Conservation (phyloP, 2,888 invertebrate species). For the Clivina fossor region DNA sequence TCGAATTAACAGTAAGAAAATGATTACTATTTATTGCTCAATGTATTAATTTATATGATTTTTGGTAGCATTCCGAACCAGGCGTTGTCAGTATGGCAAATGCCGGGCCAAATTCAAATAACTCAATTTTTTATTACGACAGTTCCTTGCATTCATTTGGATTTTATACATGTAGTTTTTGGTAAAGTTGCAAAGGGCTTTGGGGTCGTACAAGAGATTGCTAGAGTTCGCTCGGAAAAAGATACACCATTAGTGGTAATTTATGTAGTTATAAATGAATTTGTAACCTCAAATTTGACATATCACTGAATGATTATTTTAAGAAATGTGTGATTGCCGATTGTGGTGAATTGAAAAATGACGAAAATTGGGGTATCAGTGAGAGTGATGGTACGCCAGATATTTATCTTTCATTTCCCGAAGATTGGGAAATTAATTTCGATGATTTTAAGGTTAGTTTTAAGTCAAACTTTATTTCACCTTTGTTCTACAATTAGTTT, state of each 20-base stretch:
- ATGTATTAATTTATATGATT: too few relatives aligned
- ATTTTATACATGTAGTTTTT: slow-evolving; percentile 80
- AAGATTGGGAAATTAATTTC: slow-evolving; percentile 63
- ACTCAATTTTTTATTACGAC: slow-evolving; percentile 93
- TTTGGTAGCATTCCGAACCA: slow-evolving; percentile 58
- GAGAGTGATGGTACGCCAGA: slow-evolving; percentile 74
- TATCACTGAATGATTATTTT: slow-evolving; percentile 40
- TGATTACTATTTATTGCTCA: too few relatives aligned
- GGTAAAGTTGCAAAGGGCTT: slow-evolving; percentile 79
- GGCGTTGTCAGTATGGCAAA: slow-evolving; percentile 81
- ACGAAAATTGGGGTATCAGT: slow-evolving; percentile 65
- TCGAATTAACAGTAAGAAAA: slow-evolving; percentile 61
- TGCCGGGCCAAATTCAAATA: slow-evolving; percentile 82
- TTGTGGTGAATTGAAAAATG: slow-evolving; percentile 70
- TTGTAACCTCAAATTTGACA: too few relatives aligned
- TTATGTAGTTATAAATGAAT: too few relatives aligned
- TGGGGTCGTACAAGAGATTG: slow-evolving; percentile 71
- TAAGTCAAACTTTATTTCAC: too few relatives aligned
- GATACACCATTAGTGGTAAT: slow-evolving; percentile 64
- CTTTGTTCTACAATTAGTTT: too few relatives aligned
- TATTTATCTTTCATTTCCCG: slow-evolving; percentile 73
- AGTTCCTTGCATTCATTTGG: slow-evolving; percentile 73
- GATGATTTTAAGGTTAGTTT: slow-evolving; percentile 17
- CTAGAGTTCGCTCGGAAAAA: slow-evolving; percentile 60
- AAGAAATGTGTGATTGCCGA: slow-evolving; percentile 69